A percentile compares a stretch with the other conserved stretches of the same genome.
These are phyloP conservation scores for Rhogogaster chlorosoma DNA, from an alignment of 2,888 invertebrate genomes.

Conservation along the genomic window DNA sequence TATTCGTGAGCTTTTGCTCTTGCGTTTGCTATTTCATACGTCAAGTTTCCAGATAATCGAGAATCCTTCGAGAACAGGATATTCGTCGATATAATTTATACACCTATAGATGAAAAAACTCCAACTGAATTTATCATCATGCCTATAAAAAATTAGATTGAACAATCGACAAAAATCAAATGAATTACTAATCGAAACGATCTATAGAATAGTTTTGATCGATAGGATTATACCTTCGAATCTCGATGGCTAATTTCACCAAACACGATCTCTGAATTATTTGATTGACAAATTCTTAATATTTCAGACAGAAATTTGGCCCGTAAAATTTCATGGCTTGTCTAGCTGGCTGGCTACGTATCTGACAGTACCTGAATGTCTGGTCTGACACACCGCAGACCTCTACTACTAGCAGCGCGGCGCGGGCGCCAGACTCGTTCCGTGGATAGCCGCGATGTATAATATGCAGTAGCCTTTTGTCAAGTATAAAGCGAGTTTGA, in stretches of 20 bases:
- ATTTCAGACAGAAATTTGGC: background rate
- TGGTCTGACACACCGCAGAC: background rate
- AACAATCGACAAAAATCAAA: background rate
- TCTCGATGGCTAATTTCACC: background rate
- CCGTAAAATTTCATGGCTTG: background rate
- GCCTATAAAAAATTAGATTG: background rate
- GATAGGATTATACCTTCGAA: background rate
- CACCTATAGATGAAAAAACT: background rate
- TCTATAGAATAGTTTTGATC: background rate
- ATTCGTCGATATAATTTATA: background rate
- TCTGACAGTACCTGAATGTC: background rate
- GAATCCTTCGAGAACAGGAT: background rate
- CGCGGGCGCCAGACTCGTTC: background rate
- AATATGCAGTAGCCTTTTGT: background rate
- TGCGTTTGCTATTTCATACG: background rate
- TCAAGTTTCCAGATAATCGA: background rate
- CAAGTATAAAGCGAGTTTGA: background rate
- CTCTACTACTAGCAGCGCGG: slow-evolving; percentile 6
- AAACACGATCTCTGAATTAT: background rate
- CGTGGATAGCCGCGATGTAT: background rate
- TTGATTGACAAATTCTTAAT: background rate
- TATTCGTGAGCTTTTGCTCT: background rate
- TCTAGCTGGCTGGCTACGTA: background rate
- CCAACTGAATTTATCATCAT: background rate
- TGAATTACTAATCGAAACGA: background rate